Conservation (phyloP, 2,797 vertebrate species). For the Sebastes trivittatus region DNA sequence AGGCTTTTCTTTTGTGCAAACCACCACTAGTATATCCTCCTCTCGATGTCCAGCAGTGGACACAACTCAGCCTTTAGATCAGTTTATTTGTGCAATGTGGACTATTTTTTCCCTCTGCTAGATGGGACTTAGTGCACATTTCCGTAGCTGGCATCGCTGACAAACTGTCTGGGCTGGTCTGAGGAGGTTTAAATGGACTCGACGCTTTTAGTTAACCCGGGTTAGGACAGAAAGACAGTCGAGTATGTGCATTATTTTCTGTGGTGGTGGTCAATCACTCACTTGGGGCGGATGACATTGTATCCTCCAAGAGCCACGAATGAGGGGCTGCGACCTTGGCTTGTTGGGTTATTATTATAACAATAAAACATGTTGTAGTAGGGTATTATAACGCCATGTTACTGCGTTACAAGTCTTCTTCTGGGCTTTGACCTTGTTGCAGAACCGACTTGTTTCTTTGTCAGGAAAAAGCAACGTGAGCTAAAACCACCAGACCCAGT, state of each 20-base stretch:
- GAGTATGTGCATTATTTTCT: slow-evolving; percentile 25
- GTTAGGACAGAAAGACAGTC: background rate
- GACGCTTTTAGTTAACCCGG: slow-evolving; percentile 15
- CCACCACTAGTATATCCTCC: slow-evolving; percentile 10
- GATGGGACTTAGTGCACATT: slow-evolving; percentile 45
- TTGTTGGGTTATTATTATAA: slow-evolving; percentile 23
- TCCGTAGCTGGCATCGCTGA: slow-evolving; percentile 33
- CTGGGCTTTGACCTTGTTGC: slow-evolving; percentile 80
- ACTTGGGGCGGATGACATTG: slow-evolving; percentile 77
- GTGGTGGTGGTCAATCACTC: slow-evolving; percentile 51
- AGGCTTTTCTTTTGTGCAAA: slow-evolving; percentile 66
- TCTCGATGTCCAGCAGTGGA: slow-evolving; percentile 9
- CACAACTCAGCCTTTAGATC: slow-evolving; percentile 16
- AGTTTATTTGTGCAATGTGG: slow-evolving; percentile 35
- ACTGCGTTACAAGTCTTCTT: slow-evolving; percentile 23
- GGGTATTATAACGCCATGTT: slow-evolving; percentile 13
- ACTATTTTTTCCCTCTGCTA: slow-evolving; percentile 38
- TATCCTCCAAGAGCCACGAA: slow-evolving; percentile 49
- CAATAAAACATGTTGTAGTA: slow-evolving; percentile 33
- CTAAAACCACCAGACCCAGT: too few species aligned
- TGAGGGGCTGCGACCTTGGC: slow-evolving; percentile 67
- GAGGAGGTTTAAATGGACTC: slow-evolving; percentile 43
- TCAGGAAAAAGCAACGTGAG: slow-evolving; percentile 5
- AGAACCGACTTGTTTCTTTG: slow-evolving; percentile 77
- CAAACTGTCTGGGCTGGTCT: slow-evolving; percentile 24